A percentile compares a stretch with the other conserved stretches of the same genome.
Evolutionary conservation across 2,888 invertebrate genomes (phyloP).

Genomic region (Sinodicranocentrus sp.): DNA sequence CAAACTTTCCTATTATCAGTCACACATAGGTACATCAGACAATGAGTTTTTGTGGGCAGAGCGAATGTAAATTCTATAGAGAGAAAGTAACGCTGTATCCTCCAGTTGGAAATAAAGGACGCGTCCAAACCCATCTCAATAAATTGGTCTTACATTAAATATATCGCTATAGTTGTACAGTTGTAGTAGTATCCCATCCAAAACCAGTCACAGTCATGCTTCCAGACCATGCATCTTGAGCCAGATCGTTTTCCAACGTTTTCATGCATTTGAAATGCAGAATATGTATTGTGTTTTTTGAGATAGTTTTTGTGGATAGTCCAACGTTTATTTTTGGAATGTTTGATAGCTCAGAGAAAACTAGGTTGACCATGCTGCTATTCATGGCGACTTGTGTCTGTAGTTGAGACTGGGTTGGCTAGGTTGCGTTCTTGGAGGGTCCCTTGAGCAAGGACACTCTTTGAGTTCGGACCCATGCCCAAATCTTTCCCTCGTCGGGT

Average conservation of each 20-base stretch:
- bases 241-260: neutral
- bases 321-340: constrained; percentile 34
- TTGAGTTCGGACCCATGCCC: too few relatives aligned
- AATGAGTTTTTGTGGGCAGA: constrained; percentile 23
- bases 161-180: neutral
- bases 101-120: neutral
- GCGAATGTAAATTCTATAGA: constrained; percentile 28
- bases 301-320: neutral
- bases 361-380: constrained; percentile 47
- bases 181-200: neutral
- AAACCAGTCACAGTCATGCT: constrained; percentile 3
- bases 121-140: neutral
- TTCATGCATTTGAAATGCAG: constrained; percentile 24
- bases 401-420: constrained; percentile 10
- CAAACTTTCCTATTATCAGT: neutral
- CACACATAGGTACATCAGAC: neutral
- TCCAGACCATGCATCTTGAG: neutral
- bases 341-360: constrained; percentile 5
- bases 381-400: constrained; percentile 3
- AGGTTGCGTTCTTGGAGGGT: neutral
- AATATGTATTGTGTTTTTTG: neutral
- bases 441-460: neutral
- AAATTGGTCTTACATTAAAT: constrained; percentile 23
- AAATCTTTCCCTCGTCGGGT: neutral
- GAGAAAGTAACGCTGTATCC: neutral